These are phyloP conservation scores for Shinisaurus crocodilurus DNA, from an alignment of 2,113 vertebrate genomes.

Conservation along the genomic window DNA sequence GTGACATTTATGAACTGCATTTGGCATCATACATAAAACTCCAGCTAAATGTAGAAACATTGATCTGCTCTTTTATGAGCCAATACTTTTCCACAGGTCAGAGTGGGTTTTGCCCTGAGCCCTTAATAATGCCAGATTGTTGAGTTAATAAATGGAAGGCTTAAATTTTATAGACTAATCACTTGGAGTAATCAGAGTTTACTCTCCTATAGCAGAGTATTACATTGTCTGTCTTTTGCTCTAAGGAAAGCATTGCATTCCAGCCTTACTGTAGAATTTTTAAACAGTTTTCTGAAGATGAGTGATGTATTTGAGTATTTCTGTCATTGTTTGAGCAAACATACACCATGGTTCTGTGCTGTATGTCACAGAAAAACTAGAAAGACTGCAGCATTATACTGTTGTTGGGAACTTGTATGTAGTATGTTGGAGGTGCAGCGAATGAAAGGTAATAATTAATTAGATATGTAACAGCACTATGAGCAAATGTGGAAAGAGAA, in stretches of 20 bases:
- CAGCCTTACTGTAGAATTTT: not conserved
- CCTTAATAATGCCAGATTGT: constrained; percentile 51
- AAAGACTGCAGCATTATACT: not conserved
- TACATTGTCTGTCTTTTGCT: constrained; percentile 18
- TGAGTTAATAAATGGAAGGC: constrained; percentile 63
- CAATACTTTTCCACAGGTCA: constrained; percentile 57
- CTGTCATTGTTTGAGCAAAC: not conserved
- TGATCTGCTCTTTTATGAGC: constrained; percentile 54
- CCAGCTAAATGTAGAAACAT: constrained; percentile 59
- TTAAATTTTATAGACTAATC: constrained; percentile 63
- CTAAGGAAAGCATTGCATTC: constrained; percentile 22
- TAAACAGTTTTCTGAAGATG: constrained; percentile 26
- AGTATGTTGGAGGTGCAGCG: not conserved
- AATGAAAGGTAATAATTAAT: not conserved
- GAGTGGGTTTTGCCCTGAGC: constrained; percentile 40
- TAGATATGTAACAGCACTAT: not conserved
- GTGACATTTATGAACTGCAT: constrained; percentile 70
- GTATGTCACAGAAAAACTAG: not conserved
- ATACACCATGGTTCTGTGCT: not conserved
- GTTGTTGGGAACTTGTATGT: not conserved
- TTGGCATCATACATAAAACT: constrained; percentile 67
- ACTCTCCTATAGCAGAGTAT: constrained; percentile 30
- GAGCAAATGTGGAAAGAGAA: not conserved
- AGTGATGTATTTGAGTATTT: not conserved
- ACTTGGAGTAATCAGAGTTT: constrained; percentile 52